A percentile compares a stretch with the other conserved stretches of the same genome.
Conservation (phyloP, 2,797 vertebrate species). For the Esox lucius region DNA sequence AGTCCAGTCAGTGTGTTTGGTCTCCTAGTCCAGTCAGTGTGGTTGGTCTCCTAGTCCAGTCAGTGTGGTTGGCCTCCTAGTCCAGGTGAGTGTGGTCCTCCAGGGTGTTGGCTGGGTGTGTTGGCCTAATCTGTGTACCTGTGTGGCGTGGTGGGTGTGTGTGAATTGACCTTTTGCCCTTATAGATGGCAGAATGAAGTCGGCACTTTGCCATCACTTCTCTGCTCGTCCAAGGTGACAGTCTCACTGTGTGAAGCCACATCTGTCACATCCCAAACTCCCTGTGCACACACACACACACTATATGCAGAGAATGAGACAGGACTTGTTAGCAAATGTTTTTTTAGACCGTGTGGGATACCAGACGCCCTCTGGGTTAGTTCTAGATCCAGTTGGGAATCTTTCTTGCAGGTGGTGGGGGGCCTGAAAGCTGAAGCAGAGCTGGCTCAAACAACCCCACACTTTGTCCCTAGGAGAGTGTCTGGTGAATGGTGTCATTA, state of each 20-base stretch:
- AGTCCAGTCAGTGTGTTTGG: background rate
- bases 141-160: too few species aligned
- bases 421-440: background rate
- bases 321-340: slow-evolving; percentile 1
- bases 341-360: slow-evolving; percentile 13
- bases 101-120: background rate
- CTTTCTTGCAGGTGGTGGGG: too few species aligned
- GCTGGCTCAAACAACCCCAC: background rate
- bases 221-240: slow-evolving; percentile 33
- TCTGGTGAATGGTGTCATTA: slow-evolving; percentile 8
- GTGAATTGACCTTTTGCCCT: background rate
- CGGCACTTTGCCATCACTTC: slow-evolving; percentile 18
- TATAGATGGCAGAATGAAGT: slow-evolving; percentile 14
- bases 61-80: too few species aligned
- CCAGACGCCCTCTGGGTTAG: slow-evolving; percentile 8
- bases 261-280: slow-evolving; percentile 18
- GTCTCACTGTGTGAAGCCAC: background rate
- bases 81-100: too few species aligned
- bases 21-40: too few species aligned
- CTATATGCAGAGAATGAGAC: slow-evolving; percentile 3
- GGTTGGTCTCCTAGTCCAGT: background rate
- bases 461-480: background rate
- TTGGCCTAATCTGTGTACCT: too few species aligned
- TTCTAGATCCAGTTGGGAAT: slow-evolving; percentile 13
- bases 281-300: background rate